These are phyloP conservation scores for Drosophila rubida DNA, from an alignment of 2,888 invertebrate genomes.

Conservation along the genomic window DNA sequence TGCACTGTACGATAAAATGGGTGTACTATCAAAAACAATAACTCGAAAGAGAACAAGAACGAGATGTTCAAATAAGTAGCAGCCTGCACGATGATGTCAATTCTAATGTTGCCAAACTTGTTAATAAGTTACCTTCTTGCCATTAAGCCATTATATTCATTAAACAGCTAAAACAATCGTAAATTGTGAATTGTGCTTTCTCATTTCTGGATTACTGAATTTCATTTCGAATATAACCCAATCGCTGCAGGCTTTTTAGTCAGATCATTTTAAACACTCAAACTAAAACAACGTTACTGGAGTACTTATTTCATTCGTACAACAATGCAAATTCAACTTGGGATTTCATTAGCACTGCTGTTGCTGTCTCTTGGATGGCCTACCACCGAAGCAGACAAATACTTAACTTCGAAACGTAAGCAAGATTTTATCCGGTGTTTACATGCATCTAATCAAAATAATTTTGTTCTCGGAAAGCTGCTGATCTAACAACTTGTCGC, in stretches of 20 bases:
- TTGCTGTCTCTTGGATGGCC: neutral
- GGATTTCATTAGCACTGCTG: neutral
- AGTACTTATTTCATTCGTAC: neutral
- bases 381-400: neutral
- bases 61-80: neutral
- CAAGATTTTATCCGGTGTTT: neutral
- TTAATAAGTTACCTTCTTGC: neutral
- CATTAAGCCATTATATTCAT: neutral
- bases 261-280: neutral
- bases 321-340: neutral
- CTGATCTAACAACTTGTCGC: neutral
- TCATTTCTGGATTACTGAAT: neutral
- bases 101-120: neutral
- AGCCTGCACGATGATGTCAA: neutral
- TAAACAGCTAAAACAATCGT: neutral
- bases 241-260: neutral
- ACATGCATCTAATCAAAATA: neutral
- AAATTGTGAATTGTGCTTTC: neutral
- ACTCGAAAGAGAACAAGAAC: neutral
- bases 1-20: neutral
- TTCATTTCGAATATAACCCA: neutral
- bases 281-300: neutral
- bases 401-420: neutral
- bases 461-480: neutral
- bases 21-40: neutral